Evolutionary conservation across 2,888 invertebrate genomes (phyloP).

Genomic region (Drosophila ezoana): DNA sequence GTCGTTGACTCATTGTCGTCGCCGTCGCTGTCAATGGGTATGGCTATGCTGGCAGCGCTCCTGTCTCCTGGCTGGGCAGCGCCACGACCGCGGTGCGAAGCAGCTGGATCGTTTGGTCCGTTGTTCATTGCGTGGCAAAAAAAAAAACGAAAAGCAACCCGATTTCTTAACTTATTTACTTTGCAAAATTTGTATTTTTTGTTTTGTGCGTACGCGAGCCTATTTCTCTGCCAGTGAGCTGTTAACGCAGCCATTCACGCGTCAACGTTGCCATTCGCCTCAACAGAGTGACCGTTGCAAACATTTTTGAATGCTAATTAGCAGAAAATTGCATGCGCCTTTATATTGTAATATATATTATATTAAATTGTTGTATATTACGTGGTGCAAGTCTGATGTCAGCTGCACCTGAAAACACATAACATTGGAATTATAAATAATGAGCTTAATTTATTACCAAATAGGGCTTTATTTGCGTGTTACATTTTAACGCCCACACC

Average conservation of each 20-base stretch:
- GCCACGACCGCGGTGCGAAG: constrained; percentile 40
- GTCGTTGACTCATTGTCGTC: constrained; percentile 76
- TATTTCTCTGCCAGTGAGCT: constrained; percentile 28
- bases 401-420: too few relatives aligned
- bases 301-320: background rate
- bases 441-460: background rate
- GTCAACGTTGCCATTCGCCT: constrained; percentile 8
- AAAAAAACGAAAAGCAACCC: background rate
- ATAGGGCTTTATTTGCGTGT: background rate
- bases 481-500: background rate
- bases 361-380: too few relatives aligned
- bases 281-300: constrained; percentile 14
- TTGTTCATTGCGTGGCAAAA: constrained; percentile 55
- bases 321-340: background rate
- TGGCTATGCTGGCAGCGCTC: constrained; percentile 26
- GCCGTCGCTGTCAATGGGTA: constrained; percentile 50
- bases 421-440: too few relatives aligned
- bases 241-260: constrained; percentile 44
- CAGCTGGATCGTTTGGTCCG: constrained; percentile 59
- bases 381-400: too few relatives aligned
- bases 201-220: constrained; percentile 43
- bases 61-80: constrained; percentile 11
- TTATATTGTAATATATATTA: background rate
- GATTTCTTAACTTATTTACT: constrained; percentile 26
- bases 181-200: constrained; percentile 29